phyloP scores from a whole-genome alignment of 2,113 vertebrate species.

The Galbula dea region DNA sequence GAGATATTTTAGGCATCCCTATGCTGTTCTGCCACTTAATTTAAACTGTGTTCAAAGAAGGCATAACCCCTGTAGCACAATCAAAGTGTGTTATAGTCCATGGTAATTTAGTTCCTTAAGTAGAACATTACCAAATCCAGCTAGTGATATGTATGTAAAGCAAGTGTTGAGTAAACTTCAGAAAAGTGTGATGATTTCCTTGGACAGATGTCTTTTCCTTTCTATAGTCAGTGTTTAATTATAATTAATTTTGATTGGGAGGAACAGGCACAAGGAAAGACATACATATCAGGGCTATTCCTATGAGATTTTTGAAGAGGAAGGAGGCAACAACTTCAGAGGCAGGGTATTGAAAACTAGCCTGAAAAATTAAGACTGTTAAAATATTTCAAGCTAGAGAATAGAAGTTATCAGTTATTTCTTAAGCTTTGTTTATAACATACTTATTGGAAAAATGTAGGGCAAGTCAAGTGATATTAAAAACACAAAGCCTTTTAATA shows the following conservation, averaged over 20 bases:
- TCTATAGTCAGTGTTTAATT: background rate
- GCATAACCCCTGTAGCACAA: background rate
- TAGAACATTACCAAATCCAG: background rate
- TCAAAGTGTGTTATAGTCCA: background rate
- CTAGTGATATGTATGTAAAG: background rate
- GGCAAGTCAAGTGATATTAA: background rate
- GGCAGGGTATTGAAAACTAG: background rate
- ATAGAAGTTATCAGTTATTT: background rate
- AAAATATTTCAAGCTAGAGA: background rate
- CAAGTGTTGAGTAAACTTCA: background rate
- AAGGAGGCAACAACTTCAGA: background rate
- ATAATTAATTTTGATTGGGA: background rate
- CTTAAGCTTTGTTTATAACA: background rate
- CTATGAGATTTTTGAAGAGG: background rate
- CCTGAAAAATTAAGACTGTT: background rate
- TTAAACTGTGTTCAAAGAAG: conserved; percentile 11
- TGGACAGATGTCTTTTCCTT: background rate
- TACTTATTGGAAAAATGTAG: background rate
- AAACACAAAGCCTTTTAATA: background rate
- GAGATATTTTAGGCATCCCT: conserved; percentile 19
- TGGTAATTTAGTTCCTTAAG: background rate
- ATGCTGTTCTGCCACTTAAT: conserved; percentile 18
- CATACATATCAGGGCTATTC: background rate
- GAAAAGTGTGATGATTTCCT: background rate
- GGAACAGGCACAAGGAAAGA: background rate